These are phyloP conservation scores for Dascillus cervinus DNA, from an alignment of 2,888 invertebrate species.

Conservation along the genomic window DNA sequence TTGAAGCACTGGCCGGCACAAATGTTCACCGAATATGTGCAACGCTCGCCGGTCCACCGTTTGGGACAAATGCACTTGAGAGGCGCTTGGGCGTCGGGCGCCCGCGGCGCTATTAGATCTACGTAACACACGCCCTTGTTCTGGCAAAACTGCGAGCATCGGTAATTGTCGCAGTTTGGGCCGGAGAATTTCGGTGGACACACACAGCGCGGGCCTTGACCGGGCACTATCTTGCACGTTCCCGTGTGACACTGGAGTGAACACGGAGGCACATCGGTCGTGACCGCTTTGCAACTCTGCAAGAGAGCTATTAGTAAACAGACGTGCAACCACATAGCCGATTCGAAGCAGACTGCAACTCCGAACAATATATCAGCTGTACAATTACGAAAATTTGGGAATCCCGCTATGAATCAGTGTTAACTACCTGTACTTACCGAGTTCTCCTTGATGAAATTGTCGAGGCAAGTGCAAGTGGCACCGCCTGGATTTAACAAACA, in stretches of 20 bases:
- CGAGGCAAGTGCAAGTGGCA: constrained; percentile 37
- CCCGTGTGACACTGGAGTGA: constrained; percentile 55
- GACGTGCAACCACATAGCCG: constrained; percentile 5
- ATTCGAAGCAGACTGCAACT: constrained; percentile 4
- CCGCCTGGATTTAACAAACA: constrained; percentile 41
- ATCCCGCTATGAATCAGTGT: constrained; percentile 5
- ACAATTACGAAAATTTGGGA: constrained; percentile 1
- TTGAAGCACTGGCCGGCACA: constrained; percentile 54
- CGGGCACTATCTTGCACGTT: constrained; percentile 46
- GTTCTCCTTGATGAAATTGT: constrained; percentile 37
- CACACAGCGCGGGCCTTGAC: constrained; percentile 51
- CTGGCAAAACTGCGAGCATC: constrained; percentile 61
- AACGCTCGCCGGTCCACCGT: constrained; percentile 57
- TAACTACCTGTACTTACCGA: constrained; percentile 27
- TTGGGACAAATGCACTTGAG: constrained; percentile 53
- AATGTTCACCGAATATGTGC: constrained; percentile 51
- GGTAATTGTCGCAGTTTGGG: constrained; percentile 57
- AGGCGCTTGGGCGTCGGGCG: constrained; percentile 25
- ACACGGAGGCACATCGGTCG: constrained; percentile 36
- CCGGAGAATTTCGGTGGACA: constrained; percentile 61
- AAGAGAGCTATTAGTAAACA: constrained; percentile 24
- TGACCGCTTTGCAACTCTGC: constrained; percentile 37
- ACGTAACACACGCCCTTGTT: constrained; percentile 54
- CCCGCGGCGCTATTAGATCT: constrained; percentile 28
- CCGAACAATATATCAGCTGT: constrained; percentile 6